Evolutionary conservation across 2,113 vertebrate genomes (phyloP), one percentile per base, ranked within the genome.

Genomic region (Paracanthobrama guichenoti): DNA sequence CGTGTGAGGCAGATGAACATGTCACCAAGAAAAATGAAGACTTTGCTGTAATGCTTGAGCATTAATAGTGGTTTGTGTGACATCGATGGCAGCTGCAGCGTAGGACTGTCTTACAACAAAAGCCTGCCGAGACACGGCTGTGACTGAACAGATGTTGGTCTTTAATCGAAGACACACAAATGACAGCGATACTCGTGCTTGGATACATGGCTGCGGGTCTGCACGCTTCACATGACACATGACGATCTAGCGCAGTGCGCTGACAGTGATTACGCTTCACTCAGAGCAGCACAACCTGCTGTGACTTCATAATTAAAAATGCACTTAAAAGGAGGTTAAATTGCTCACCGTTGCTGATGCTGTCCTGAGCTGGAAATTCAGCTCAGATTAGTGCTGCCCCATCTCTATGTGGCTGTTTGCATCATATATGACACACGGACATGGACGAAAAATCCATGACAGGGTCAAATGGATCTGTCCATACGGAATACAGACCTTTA

Each of bases 101-200:
- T 1, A 67, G 22, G 12, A 73, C 26, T 2, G 39, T 62, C 59
- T 62, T 18, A 62, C 77, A 79, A 79, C 77, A 20, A 46, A 79
- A 62, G 57, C 39, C 77, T 64, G 77, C 77, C 12, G 77, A 62
- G 57, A 64, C 13, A 26, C 4, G 10, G 4, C 16, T 55, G 24
- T 16, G 53, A 59, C 18, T 59, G 53, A 78, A 62, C 77, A 62
- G 57, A 79, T 64, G 57, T 46, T 16, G 2, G 35, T 79, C n/a
- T 79, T 62, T 44, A 79, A 79, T 62, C 22, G 13, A 60, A 60
- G 22, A 79, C 69, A 24, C 35, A n/a, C 11, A 62, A 62, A 79
- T 39, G 60, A 39, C 57, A 26, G 35, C 5, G 39, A 62, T 16
- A 14, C 50, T 39, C 18, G 20, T 77, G 22, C 14, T 79, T 79